Conservation (phyloP, 2,888 invertebrate genomes). For the Meandrusa payeni region DNA sequence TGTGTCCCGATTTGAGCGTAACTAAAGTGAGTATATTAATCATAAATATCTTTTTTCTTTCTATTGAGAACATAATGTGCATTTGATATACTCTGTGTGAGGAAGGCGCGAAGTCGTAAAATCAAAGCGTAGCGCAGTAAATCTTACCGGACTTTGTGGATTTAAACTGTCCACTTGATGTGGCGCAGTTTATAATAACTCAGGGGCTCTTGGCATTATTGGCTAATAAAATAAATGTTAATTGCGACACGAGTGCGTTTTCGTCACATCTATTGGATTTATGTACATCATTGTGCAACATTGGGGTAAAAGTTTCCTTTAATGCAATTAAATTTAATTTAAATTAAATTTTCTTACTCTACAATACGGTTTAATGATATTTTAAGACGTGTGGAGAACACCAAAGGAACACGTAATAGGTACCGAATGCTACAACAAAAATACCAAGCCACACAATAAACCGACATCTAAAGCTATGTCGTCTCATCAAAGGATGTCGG, state of each 20-base stretch:
- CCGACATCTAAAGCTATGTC: constrained; percentile 33
- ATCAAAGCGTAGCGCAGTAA: constrained; percentile 72
- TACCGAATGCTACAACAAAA: constrained; percentile 33
- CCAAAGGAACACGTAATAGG: no score
- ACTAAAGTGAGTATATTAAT: constrained; percentile 61
- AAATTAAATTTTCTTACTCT: no score
- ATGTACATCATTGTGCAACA: constrained; percentile 1
- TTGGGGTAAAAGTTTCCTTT: no score
- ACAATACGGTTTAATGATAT: no score
- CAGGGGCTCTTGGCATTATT: constrained; percentile 52
- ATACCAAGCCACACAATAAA: constrained; percentile 30
- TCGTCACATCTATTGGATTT: constrained; percentile 15
- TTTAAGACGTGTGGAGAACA: no score
- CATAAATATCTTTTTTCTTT: constrained; percentile 27
- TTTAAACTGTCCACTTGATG: constrained; percentile 69
- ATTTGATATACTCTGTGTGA: constrained; percentile 47
- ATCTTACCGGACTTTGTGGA: constrained; percentile 63
- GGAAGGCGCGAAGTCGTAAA: constrained; percentile 52
- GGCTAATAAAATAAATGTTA: constrained; percentile 49
- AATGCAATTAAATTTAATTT: no score
- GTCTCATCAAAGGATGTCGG: constrained; percentile 70
- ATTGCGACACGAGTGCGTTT: constrained; percentile 24
- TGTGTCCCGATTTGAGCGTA: constrained; percentile 42
- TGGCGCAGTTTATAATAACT: constrained; percentile 61
- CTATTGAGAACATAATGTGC: constrained; percentile 45